Evolutionary conservation across 2,797 vertebrate genomes (phyloP).

Genomic region (Muscicapa comitata): DNA sequence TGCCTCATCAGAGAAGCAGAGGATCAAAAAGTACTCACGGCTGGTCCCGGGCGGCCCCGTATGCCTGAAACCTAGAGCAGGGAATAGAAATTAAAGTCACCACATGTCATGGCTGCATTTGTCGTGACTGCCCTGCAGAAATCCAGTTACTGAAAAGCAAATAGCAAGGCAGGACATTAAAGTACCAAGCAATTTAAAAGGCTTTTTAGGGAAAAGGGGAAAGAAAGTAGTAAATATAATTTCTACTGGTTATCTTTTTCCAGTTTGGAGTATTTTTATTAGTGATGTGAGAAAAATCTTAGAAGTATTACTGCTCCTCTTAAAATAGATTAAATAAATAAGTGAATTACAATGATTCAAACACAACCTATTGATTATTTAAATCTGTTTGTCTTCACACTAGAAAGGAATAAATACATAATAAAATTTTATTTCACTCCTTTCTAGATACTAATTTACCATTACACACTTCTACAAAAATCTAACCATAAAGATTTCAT

Average conservation of each 20-base stretch:
- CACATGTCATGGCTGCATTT: background rate
- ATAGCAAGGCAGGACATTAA: background rate
- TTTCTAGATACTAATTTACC: background rate
- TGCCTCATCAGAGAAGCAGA: background rate
- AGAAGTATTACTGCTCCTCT: background rate
- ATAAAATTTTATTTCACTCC: background rate
- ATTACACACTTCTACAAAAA: background rate
- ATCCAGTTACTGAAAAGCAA: background rate
- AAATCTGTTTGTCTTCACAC: background rate
- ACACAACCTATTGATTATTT: background rate
- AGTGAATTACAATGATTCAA: background rate
- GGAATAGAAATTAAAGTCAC: background rate
- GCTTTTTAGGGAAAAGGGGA: background rate
- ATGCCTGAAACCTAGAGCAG: slow-evolving; percentile 86
- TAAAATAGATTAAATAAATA: background rate
- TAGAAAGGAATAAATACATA: background rate
- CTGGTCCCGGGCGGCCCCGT: slow-evolving; percentile 87
- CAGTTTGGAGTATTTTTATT: background rate
- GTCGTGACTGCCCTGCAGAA: background rate
- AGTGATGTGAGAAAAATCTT: background rate
- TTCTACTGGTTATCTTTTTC: background rate
- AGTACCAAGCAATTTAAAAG: background rate
- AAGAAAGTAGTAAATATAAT: background rate
- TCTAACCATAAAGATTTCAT: background rate
- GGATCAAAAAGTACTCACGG: slow-evolving; percentile 77